phyloP scores from a whole-genome alignment of 92 coral and sea anemone species.

The Metridium senile region DNA sequence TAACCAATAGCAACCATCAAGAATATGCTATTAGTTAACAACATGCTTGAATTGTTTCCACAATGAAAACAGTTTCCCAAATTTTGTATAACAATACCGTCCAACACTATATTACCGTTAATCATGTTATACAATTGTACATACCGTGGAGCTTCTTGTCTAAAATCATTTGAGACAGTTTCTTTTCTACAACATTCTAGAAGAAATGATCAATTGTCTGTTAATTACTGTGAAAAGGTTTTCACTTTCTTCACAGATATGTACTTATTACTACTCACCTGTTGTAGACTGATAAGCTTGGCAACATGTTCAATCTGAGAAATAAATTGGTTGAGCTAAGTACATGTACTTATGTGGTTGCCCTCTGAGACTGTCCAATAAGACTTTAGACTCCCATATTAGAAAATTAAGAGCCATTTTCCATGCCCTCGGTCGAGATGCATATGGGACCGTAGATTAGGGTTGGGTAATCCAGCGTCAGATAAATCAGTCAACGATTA shows the following conservation, averaged over 20 bases:
- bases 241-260: not conserved
- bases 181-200: constrained; percentile 92
- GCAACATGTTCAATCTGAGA: constrained; percentile 91
- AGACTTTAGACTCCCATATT: too few relatives aligned
- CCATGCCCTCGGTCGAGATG: too few relatives aligned
- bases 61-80: too few relatives aligned
- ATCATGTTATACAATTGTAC: constrained; percentile 26
- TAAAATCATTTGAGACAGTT: constrained; percentile 96
- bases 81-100: not conserved
- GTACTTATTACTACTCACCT: constrained; percentile 35
- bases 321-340: not conserved
- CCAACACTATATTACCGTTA: not conserved
- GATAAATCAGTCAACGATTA: too few relatives aligned
- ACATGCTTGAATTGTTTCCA: too few relatives aligned
- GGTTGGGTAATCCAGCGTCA: too few relatives aligned
- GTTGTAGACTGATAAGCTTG: constrained; percentile 81
- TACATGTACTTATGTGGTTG: too few relatives aligned
- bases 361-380: too few relatives aligned
- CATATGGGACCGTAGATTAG: too few relatives aligned
- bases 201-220: constrained; percentile 13
- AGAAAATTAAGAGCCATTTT: too few relatives aligned
- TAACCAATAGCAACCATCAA: too few relatives aligned
- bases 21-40: too few relatives aligned
- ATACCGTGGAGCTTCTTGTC: constrained; percentile 96
- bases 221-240: not conserved